These are phyloP conservation scores for Euschistus heros DNA, from an alignment of 1,140 invertebrate species.

Conservation along the genomic window DNA sequence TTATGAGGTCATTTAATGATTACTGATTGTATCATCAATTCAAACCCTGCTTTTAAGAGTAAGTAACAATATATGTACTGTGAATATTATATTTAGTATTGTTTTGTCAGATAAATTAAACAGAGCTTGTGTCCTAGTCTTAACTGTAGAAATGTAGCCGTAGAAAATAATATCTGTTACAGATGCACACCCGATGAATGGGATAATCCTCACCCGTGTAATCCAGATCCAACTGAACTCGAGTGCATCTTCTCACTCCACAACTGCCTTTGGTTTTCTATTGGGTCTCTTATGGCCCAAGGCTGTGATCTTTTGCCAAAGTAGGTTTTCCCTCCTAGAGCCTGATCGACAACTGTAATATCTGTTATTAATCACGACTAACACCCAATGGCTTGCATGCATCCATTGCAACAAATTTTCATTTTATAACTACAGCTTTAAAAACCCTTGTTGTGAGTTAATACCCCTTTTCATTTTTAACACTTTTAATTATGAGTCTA, in stretches of 20 bases:
- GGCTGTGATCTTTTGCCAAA: slow-evolving; percentile 43
- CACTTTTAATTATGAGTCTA: no score
- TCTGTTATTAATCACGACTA: no score
- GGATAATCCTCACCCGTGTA: slow-evolving; percentile 44
- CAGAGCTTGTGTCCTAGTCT: background rate
- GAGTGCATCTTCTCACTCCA: slow-evolving; percentile 43
- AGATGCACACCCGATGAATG: slow-evolving; percentile 46
- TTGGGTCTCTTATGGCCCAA: slow-evolving; percentile 43
- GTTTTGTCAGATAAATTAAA: background rate
- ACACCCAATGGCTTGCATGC: no score
- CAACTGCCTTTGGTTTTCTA: slow-evolving; percentile 44
- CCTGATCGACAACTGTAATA: no score
- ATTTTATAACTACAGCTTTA: no score
- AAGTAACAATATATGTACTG: background rate
- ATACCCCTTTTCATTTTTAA: no score
- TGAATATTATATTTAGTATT: background rate
- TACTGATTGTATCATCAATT: no score
- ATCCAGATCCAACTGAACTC: slow-evolving; percentile 40
- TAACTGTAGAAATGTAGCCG: slow-evolving; percentile 6
- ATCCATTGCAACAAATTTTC: no score
- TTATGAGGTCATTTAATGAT: no score
- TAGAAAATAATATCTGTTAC: slow-evolving; percentile 22
- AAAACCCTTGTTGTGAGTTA: no score
- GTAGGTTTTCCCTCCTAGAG: slow-evolving; percentile 31
- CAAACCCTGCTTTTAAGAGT: background rate